These are phyloP conservation scores for Stegastes partitus DNA, from an alignment of 2,113 vertebrate genomes.

Conservation along the genomic window DNA sequence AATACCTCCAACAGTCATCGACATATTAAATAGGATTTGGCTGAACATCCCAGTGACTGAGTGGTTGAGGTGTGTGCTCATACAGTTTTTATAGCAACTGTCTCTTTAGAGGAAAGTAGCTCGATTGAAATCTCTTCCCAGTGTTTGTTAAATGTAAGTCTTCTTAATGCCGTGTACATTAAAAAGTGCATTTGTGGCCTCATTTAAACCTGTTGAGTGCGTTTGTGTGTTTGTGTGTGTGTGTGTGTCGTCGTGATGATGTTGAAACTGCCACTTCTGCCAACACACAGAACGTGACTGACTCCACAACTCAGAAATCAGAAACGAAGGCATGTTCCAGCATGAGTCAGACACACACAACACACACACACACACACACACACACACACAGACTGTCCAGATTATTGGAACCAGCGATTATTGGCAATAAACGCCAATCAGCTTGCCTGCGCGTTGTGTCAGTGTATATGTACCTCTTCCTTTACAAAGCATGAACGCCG, in stretches of 20 bases:
- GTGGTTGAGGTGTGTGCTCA: not conserved
- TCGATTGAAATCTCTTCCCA: not conserved
- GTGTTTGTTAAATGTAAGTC: not conserved
- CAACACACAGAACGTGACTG: conserved; percentile 72
- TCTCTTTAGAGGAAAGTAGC: not conserved
- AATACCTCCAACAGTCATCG: no score
- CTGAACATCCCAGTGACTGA: not conserved
- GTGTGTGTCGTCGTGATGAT: conserved; percentile 51
- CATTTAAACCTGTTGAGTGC: conserved; percentile 31
- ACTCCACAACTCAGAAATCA: conserved; percentile 62
- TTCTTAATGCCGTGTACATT: not conserved
- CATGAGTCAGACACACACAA: conserved; percentile 65
- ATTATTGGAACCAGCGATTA: conserved; percentile 50
- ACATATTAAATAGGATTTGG: not conserved
- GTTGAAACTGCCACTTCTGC: conserved; percentile 57
- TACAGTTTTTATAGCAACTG: not conserved
- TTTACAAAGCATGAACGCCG: conserved; percentile 35
- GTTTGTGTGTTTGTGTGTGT: conserved; percentile 38
- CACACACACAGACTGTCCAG: conserved; percentile 54
- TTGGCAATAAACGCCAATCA: conserved; percentile 59
- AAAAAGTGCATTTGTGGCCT: conserved; percentile 12
- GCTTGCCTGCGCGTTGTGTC: conserved; percentile 28
- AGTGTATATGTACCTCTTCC: conserved; percentile 23
- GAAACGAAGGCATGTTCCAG: conserved; percentile 68
- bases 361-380: conserved; percentile 32